phyloP scores from a whole-genome alignment of 1,140 invertebrate genomes.

The Hestina assimilis region DNA sequence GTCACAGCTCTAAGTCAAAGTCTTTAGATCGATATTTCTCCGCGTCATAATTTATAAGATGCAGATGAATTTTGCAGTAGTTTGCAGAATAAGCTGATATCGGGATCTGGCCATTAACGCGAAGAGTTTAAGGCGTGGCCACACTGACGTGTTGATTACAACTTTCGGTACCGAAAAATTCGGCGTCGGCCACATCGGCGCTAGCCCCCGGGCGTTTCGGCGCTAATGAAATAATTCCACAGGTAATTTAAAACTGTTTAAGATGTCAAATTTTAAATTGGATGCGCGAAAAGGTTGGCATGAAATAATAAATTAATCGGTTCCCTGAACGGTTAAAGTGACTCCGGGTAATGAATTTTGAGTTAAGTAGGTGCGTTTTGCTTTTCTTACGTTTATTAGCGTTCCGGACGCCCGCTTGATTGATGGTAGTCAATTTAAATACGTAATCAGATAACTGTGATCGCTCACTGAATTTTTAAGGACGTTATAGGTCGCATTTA shows the following conservation, averaged over 20 bases:
- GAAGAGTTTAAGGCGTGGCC: constrained; percentile 61
- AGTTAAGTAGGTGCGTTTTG: constrained; percentile 39
- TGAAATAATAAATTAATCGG: constrained; percentile 73
- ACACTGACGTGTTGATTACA: constrained; percentile 69
- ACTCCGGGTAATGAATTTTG: constrained; percentile 58
- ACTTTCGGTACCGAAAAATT: constrained; percentile 62
- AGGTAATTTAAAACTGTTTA: constrained; percentile 76
- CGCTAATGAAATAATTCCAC: constrained; percentile 74
- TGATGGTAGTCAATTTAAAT: constrained; percentile 26
- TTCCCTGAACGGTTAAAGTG: constrained; percentile 59
- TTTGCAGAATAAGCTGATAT: constrained; percentile 60
- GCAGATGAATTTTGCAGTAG: not conserved
- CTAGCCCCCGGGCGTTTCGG: constrained; percentile 47
- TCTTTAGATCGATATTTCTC: not conserved
- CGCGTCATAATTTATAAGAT: not conserved
- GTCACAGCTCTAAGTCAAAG: not conserved
- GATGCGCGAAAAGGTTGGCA: constrained; percentile 69
- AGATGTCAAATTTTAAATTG: constrained; percentile 78
- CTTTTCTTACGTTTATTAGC: constrained; percentile 27
- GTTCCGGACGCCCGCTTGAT: constrained; percentile 4
- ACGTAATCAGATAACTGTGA: constrained; percentile 16
- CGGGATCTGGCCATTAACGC: constrained; percentile 64
- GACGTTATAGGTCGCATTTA: not conserved
- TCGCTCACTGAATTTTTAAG: constrained; percentile 14
- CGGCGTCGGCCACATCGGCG: constrained; percentile 45